Base-by-base conservation (phyloP, 1,140 invertebrate genomes). In the Microplitis mediator region DNA sequence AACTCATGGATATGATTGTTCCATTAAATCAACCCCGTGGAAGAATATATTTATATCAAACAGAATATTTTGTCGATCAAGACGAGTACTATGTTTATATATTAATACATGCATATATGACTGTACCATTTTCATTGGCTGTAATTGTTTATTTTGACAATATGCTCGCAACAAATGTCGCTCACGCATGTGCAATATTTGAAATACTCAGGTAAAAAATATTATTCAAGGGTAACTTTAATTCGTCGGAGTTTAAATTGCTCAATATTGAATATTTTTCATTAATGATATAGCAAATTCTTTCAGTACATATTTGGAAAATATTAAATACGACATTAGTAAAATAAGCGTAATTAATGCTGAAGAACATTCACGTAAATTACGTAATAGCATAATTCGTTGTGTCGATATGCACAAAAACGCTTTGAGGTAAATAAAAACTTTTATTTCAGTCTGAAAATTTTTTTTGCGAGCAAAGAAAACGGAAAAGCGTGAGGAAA, bases 51-150 rank as follows among this genome's bases (percentile, higher is more conserved):
- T 45, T 74, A 1, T 76, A 72, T 71, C 63, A 60, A 35, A 63
- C 71, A 5, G 68, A 76, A 45, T 76, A 76, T 52, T 76, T 69
- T 56, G 51, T 74, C 3, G 75, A 76, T 64, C 68, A 67, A 39
- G 51, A 76, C 16, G 32, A 74, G 63, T 76, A 71, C 60, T 76
- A 70, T 16, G n/a, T 67, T 5, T 60, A 35, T 11, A 73, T 76
- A 35, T 45, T 70, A 4, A 31, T 76, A 16, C 75, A 76, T 23
- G 51, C 68, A 3, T 72, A 72, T 60, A 14, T 72, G 5, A 71
- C 73, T 6, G 50, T 72, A 9, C 63, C 70, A 5, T 23, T 72
- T 66, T 36, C 51, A 11, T 3, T 71, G 9, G 34, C 2, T 11
- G 50, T 23, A 31, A 6, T 71, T 9, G 13, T 56, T 4, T 64